These are phyloP conservation scores for Eupithecia tripunctaria DNA, from an alignment of 2,888 invertebrate species.

Conservation along the genomic window DNA sequence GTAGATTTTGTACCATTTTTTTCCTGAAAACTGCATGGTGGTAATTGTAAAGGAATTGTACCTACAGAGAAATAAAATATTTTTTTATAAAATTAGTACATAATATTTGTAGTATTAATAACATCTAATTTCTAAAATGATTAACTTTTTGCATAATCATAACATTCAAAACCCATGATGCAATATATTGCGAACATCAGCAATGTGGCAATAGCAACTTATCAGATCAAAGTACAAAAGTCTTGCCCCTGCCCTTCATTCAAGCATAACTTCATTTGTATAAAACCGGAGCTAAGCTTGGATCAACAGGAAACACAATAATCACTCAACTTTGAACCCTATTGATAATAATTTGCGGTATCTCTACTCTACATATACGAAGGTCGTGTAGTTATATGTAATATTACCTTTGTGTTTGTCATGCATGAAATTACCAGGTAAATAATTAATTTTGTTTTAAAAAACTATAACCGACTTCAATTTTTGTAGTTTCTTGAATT, in stretches of 20 bases:
- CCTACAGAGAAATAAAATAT: too few species aligned
- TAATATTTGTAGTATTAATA: too few species aligned
- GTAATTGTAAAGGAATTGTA: not conserved
- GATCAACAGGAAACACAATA: slow-evolving; percentile 32
- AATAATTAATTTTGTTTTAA: too few species aligned
- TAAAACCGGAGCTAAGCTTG: slow-evolving; percentile 20
- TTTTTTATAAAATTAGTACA: too few species aligned
- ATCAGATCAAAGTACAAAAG: not conserved
- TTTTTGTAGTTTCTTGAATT: too few species aligned
- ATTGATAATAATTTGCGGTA: slow-evolving; percentile 22
- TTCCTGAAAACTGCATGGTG: too few species aligned
- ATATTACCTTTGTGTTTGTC: not conserved
- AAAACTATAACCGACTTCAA: too few species aligned
- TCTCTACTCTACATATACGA: slow-evolving; percentile 23
- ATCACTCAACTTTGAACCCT: slow-evolving; percentile 36
- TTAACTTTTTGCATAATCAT: too few species aligned
- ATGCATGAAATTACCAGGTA: too few species aligned
- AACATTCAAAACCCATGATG: too few species aligned
- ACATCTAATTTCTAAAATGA: too few species aligned
- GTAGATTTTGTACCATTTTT: not conserved
- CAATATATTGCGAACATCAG: not conserved
- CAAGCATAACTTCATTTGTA: slow-evolving; percentile 9
- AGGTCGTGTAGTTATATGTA: slow-evolving; percentile 9
- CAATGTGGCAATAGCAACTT: not conserved
- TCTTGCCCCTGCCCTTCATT: not conserved